Conservation (phyloP, 2,888 invertebrate genomes). For the Sinhomidia bicolor region DNA sequence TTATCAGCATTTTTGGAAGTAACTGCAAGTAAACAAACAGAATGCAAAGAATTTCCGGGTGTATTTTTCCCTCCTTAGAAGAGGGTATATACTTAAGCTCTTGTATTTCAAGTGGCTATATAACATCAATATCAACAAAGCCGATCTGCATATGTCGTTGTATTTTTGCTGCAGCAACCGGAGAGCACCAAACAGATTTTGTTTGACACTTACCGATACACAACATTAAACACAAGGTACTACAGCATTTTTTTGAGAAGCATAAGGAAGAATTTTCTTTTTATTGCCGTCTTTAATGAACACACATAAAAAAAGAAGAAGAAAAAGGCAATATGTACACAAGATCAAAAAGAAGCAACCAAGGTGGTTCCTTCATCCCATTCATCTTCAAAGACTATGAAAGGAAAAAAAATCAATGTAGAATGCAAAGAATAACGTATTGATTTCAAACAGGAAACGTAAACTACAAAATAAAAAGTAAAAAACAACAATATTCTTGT, state of each 20-base stretch:
- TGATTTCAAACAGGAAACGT: slow-evolving; percentile 2
- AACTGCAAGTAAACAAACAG: neutral
- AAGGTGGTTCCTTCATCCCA: neutral
- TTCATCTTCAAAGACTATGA: slow-evolving; percentile 5
- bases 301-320: neutral
- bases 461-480: neutral
- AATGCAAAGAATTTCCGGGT: neutral
- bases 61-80: neutral
- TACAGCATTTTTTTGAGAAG: neutral
- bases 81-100: neutral
- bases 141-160: neutral
- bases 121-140: too few species aligned
- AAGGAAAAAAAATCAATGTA: neutral
- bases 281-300: neutral
- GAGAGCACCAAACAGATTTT: neutral
- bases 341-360: neutral
- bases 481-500: neutral
- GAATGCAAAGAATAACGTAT: neutral
- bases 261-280: neutral
- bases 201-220: neutral
- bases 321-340: neutral
- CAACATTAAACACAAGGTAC: neutral
- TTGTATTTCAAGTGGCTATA: neutral
- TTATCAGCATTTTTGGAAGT: neutral
- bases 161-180: neutral